phyloP scores from a whole-genome alignment of 2,888 invertebrate species.

The Nemurella pictetii region DNA sequence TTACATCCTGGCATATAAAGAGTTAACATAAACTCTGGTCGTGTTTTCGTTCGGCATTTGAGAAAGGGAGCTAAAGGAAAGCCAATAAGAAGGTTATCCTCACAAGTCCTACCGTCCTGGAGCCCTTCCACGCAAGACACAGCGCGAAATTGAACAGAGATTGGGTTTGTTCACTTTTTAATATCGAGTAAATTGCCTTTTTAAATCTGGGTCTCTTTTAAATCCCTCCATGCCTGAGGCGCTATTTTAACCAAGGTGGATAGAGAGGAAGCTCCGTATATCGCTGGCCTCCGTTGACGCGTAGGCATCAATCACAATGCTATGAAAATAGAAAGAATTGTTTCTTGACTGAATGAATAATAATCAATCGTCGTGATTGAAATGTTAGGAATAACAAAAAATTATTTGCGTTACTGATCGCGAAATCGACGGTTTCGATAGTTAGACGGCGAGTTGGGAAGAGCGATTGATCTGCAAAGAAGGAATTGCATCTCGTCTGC shows the following conservation, averaged over 20 bases:
- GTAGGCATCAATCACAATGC: neutral
- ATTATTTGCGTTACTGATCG: neutral
- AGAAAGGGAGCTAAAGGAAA: neutral
- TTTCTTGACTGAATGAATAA: neutral
- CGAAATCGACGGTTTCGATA: neutral
- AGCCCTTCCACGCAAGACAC: neutral
- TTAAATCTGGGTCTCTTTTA: slow-evolving; percentile 9
- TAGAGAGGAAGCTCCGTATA: neutral
- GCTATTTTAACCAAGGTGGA: neutral
- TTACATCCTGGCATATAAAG: neutral
- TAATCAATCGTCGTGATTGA: neutral
- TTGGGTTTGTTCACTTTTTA: slow-evolving; percentile 5
- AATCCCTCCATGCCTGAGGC: neutral
- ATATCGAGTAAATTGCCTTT: slow-evolving; percentile 26
- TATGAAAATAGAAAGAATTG: neutral
- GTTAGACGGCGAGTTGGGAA: too few species aligned
- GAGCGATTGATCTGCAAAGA: neutral
- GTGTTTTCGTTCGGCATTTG: neutral
- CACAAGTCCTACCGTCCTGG: neutral
- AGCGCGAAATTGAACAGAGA: neutral
- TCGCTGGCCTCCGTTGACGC: neutral
- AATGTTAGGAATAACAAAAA: neutral
- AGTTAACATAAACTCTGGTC: neutral
- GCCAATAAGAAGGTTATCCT: neutral
- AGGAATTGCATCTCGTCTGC: neutral